phyloP scores from a whole-genome alignment of 2,113 vertebrate genomes.

The Peucedramus taeniatus region DNA sequence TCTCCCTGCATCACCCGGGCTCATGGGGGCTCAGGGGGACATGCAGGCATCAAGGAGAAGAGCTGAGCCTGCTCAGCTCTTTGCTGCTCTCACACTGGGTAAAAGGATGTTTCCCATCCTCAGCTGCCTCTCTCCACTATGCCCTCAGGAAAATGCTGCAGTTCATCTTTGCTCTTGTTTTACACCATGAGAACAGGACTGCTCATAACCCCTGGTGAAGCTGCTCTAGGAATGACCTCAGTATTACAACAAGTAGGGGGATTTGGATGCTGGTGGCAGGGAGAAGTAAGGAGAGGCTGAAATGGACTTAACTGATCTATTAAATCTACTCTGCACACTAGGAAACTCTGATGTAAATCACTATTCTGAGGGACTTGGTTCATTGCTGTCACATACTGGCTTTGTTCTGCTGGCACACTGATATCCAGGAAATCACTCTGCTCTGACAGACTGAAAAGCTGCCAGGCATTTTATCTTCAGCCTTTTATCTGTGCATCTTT shows the following conservation, averaged over 20 bases:
- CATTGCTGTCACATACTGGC: background rate
- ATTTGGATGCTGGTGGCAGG: background rate
- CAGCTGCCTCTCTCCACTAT: background rate
- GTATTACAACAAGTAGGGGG: background rate
- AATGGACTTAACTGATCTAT: background rate
- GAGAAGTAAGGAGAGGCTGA: background rate
- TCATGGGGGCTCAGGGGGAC: background rate
- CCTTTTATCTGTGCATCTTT: background rate
- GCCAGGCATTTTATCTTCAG: background rate
- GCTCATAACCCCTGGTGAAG: background rate
- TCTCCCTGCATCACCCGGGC: no score
- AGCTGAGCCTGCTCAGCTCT: background rate
- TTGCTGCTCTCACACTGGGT: background rate
- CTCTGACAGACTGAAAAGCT: background rate
- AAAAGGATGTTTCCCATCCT: background rate
- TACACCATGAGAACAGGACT: background rate
- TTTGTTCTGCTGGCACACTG: background rate
- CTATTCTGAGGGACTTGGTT: background rate
- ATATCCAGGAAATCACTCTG: background rate
- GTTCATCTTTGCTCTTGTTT: background rate
- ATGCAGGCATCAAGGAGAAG: accelerated
- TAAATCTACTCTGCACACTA: background rate
- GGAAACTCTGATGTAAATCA: background rate
- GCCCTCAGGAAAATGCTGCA: background rate
- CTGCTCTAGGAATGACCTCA: background rate